Conservation (phyloP, 1,140 invertebrate species). For the Tenebrio molitor region DNA sequence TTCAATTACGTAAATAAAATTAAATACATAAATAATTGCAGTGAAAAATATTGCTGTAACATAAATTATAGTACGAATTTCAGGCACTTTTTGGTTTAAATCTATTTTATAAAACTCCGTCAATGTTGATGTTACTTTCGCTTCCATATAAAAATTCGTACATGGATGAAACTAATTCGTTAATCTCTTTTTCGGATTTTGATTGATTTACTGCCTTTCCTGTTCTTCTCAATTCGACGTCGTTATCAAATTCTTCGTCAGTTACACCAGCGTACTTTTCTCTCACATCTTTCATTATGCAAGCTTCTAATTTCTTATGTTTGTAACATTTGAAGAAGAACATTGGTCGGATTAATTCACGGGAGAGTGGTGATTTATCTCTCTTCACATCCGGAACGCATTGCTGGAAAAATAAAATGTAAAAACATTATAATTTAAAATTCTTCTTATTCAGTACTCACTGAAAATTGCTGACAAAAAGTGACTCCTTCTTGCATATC, state of each 20-base stretch:
- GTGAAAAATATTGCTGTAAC: slow-evolving; percentile 24
- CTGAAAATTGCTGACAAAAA: slow-evolving; percentile 77
- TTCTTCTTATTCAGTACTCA: slow-evolving; percentile 60
- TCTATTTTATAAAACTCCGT: slow-evolving; percentile 67
- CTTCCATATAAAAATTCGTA: slow-evolving; percentile 72
- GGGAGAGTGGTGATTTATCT: slow-evolving; percentile 71
- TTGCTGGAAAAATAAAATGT: slow-evolving; percentile 69
- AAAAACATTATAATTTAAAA: slow-evolving; percentile 25
- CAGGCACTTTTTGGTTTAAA: background rate
- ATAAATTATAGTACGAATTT: slow-evolving; percentile 9
- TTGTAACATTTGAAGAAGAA: slow-evolving; percentile 80
- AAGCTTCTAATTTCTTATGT: slow-evolving; percentile 78
- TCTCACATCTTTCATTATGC: slow-evolving; percentile 77
- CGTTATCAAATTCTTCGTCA: slow-evolving; percentile 71
- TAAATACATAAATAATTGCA: slow-evolving; percentile 5
- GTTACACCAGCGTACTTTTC: slow-evolving; percentile 70
- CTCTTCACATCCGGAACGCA: slow-evolving; percentile 76
- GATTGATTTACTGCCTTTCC: slow-evolving; percentile 57
- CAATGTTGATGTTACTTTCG: slow-evolving; percentile 69
- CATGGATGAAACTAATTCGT: slow-evolving; percentile 70
- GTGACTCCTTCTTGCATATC: slow-evolving; percentile 75
- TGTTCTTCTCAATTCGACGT: slow-evolving; percentile 69
- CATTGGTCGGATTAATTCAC: slow-evolving; percentile 75
- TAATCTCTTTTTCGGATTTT: slow-evolving; percentile 67
- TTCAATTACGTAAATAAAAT: too few relatives aligned